Base-by-base conservation (phyloP, 2,888 invertebrate species). In the Pterostichus niger region DNA sequence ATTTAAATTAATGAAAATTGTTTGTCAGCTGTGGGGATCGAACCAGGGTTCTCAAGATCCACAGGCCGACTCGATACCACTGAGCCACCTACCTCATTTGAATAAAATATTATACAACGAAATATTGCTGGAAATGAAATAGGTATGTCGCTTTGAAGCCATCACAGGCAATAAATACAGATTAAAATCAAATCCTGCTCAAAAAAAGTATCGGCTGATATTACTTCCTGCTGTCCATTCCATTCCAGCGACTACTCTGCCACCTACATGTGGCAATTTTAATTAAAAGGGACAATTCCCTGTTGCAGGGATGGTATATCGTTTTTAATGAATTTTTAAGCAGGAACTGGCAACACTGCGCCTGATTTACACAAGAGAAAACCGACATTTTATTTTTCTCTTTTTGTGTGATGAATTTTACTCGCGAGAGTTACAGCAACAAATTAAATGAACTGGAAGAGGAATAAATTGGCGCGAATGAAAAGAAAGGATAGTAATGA, bases 301-400 rank as follows among this genome's bases (percentile, higher is more conserved):
- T n/a, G 7, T 52, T 24, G 75, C 31, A 11, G 31, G 68, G 52
- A 40, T 40, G 77, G 56, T 56, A 35, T 75, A 75, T 75, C 59
- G 77, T 56, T 77, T 76, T 77, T 77, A 77, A 77, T 77, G 77
- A 77, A 77, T 77, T 77, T 77, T 77, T 77, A 77, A 77, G 59
- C 77, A 77, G 77, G 24, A 11, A n/a, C 52, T 52, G 54, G 13
- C 6, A 31, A 17, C 73, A 73, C 9, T 15, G 52, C 6, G 76
- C 17, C 44, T 77, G 77, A 77, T 75, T 75, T 75, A 75, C 73
- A 46, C 75, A n/a, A 33, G 24, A 31, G 15, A 75, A 49, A 52
- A 11, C 75, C 75, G 24, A 15, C 35, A 46, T 46, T 76, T 56
- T 77, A 13, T 59, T 54, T 56, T 31, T 52, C 33, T 52, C 59